phyloP scores from a whole-genome alignment of 2,888 invertebrate species.

The Ariolimax columbianus region DNA sequence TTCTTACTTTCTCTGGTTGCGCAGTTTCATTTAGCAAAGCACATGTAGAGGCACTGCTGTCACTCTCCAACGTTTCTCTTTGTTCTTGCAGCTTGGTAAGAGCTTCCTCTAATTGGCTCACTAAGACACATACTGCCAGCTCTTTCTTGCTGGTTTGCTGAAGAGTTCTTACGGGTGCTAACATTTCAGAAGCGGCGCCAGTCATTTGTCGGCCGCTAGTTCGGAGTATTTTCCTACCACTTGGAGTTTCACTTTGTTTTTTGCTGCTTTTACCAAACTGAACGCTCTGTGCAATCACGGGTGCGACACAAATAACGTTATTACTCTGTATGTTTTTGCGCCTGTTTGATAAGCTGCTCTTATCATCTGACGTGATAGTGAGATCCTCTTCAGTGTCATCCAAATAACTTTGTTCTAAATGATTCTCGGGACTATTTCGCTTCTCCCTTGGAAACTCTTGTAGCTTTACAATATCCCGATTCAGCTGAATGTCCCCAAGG shows the following conservation, averaged over 20 bases:
- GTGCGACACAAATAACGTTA: neutral
- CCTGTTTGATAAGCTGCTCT: neutral
- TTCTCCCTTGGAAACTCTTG: too few species aligned
- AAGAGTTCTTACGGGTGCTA: neutral
- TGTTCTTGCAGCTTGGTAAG: neutral
- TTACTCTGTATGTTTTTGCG: neutral
- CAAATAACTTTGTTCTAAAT: neutral
- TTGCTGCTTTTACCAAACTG: neutral
- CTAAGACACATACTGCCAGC: too few species aligned
- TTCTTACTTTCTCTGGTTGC: neutral
- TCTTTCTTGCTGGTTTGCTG: neutral
- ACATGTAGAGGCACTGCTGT: neutral
- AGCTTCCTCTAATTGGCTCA: neutral
- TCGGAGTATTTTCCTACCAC: neutral
- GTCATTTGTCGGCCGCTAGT: too few species aligned
- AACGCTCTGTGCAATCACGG: neutral
- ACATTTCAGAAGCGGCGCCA: neutral
- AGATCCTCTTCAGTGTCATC: conserved; percentile 24
- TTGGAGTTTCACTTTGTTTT: neutral
- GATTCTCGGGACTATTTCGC: too few species aligned
- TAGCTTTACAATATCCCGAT: rapidly evolving
- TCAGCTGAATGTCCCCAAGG: neutral
- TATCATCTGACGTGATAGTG: conserved; percentile 40
- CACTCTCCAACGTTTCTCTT: neutral
- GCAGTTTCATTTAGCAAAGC: neutral